Conservation (phyloP, 2,797 vertebrate genomes). For the Xerus rutilus region DNA sequence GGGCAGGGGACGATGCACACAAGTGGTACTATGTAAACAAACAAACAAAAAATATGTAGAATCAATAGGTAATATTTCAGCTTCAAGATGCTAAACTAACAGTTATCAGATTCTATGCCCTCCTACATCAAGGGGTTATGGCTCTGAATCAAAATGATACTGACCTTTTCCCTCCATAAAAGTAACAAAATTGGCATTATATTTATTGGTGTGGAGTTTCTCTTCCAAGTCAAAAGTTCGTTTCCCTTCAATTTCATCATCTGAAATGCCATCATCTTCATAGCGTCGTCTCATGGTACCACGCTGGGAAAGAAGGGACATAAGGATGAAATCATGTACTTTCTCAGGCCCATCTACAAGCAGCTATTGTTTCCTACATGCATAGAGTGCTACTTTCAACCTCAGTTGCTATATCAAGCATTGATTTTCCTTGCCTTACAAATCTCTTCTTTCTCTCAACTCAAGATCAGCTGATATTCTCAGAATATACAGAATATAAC, state of each 20-base stretch:
- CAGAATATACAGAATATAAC: background rate
- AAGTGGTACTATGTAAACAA: background rate
- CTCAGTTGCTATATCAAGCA: background rate
- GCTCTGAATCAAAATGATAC: slow-evolving; percentile 69
- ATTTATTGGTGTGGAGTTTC: slow-evolving; percentile 93
- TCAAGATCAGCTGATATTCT: background rate
- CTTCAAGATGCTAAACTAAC: background rate
- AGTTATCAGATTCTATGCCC: background rate
- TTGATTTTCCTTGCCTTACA: background rate
- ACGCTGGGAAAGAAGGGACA: slow-evolving; percentile 88
- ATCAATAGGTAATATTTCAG: background rate
- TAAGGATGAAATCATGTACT: background rate
- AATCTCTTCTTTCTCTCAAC: slow-evolving; percentile 34
- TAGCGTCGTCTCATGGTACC: slow-evolving; percentile 96
- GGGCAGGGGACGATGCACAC: fast-evolving
- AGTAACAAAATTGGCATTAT: slow-evolving; percentile 94
- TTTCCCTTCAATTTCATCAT: slow-evolving; percentile 99
- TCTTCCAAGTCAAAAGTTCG: slow-evolving; percentile 97
- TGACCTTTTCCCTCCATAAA: slow-evolving; percentile 98
- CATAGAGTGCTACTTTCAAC: background rate
- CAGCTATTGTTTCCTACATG: background rate
- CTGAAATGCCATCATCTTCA: slow-evolving; percentile 98
- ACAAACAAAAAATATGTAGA: slow-evolving; percentile 34
- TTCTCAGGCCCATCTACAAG: background rate
- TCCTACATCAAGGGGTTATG: background rate